Evolutionary conservation across 1,140 invertebrate species (phyloP).

Genomic region (Globodera rostochiensis): DNA sequence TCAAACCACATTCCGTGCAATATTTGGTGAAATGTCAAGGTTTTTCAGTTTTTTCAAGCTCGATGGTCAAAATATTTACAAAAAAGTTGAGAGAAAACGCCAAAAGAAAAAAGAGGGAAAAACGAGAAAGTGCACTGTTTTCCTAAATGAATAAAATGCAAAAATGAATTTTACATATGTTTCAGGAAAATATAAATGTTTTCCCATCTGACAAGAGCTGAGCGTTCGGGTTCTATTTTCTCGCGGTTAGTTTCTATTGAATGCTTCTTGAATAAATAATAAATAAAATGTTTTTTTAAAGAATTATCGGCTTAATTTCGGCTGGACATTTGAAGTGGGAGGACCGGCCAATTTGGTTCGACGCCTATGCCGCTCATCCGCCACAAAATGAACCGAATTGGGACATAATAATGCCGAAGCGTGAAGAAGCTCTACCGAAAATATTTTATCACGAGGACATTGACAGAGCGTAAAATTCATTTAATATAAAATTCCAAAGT

Average conservation of each 20-base stretch:
- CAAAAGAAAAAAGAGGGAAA: too few relatives aligned
- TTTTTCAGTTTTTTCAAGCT: too few relatives aligned
- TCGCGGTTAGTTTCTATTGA: neutral
- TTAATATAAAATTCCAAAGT: neutral
- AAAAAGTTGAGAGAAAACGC: too few relatives aligned
- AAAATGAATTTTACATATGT: too few relatives aligned
- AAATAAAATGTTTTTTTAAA: conserved; percentile 8
- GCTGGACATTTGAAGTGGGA: conserved; percentile 76
- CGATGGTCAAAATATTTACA: too few relatives aligned
- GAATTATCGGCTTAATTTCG: conserved; percentile 75
- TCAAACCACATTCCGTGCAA: too few relatives aligned
- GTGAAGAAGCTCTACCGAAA: conserved; percentile 69
- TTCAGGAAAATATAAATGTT: neutral
- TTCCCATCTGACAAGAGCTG: neutral
- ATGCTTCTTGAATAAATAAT: neutral
- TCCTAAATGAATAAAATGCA: too few relatives aligned
- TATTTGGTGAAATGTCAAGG: too few relatives aligned
- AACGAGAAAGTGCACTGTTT: too few relatives aligned
- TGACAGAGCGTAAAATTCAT: conserved; percentile 22
- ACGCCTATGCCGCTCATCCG: conserved; percentile 85
- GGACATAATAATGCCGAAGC: conserved; percentile 71
- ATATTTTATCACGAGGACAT: conserved; percentile 84
- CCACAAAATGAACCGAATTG: conserved; percentile 78
- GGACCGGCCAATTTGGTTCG: conserved; percentile 84
- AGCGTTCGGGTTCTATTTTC: neutral